phyloP scores from a whole-genome alignment of 1,140 invertebrate species.

The Trypoxylus dichotomus region DNA sequence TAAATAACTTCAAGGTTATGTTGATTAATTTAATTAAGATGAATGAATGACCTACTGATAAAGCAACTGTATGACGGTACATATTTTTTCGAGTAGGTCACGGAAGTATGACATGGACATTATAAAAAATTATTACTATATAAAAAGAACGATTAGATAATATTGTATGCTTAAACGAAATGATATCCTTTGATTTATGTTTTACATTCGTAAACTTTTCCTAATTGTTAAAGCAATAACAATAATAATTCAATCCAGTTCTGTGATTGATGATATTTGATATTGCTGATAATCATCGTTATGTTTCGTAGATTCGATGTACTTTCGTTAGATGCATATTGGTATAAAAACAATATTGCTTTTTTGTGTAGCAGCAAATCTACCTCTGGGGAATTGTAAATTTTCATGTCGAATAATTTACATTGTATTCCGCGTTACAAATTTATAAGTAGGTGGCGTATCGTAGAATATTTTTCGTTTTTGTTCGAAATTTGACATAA shows the following conservation, averaged over 20 bases:
- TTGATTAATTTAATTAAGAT: constrained; percentile 13
- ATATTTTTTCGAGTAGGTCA: neutral
- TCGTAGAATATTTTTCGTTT: neutral
- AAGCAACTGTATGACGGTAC: neutral
- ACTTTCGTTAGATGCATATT: neutral
- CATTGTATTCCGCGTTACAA: neutral
- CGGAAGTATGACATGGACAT: neutral
- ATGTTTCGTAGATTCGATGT: neutral
- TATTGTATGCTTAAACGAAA: neutral
- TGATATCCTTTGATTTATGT: neutral
- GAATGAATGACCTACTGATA: constrained; percentile 1
- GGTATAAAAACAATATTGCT: neutral
- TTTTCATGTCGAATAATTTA: neutral
- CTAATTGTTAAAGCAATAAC: neutral
- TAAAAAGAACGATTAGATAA: neutral
- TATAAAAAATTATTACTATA: neutral
- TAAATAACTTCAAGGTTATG: neutral
- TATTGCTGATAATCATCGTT: neutral
- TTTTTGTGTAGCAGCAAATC: neutral
- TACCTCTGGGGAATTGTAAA: neutral
- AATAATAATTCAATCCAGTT: neutral
- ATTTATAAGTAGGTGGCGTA: neutral
- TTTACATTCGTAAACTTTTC: neutral
- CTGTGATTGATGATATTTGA: too few relatives aligned
- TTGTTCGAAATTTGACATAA: too few relatives aligned